Conservation (phyloP, 2,888 invertebrate genomes). For the Augiades crinisus region DNA sequence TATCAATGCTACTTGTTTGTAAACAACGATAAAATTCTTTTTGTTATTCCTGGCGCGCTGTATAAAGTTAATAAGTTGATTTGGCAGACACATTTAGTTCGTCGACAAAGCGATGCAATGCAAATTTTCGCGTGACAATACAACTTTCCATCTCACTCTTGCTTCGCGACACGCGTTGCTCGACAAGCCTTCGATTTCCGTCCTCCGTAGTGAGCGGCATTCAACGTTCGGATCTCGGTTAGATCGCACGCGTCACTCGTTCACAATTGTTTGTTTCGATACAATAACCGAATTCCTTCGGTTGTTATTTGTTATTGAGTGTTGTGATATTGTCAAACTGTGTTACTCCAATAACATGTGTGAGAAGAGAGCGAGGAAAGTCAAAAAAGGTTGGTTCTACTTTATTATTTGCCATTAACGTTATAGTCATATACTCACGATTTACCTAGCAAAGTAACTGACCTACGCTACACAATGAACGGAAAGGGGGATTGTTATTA, state of each 20-base stretch:
- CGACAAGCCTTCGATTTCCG: constrained; percentile 40
- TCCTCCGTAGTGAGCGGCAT: constrained; percentile 9
- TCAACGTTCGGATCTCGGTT: constrained; percentile 30
- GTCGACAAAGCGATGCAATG: constrained; percentile 1
- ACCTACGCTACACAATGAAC: constrained; percentile 32
- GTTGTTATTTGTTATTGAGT: constrained; percentile 15
- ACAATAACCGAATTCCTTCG: not conserved
- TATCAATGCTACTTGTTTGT: no score
- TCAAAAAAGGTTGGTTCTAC: constrained; percentile 53
- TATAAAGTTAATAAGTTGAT: no score
- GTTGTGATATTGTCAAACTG: constrained; percentile 42
- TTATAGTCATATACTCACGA: not conserved
- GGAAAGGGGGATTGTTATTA: not conserved
- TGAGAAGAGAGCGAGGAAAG: constrained; percentile 60
- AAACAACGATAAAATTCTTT: no score
- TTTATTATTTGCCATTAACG: not conserved
- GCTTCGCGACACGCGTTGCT: constrained; percentile 19
- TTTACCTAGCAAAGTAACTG: constrained; percentile 28
- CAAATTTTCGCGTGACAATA: constrained; percentile 30
- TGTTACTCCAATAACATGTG: constrained; percentile 52
- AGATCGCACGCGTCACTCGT: constrained; percentile 29
- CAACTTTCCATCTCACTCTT: constrained; percentile 35
- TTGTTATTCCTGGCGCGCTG: no score
- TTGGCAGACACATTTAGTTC: not conserved
- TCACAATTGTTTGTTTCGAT: constrained; percentile 2